Conservation (phyloP, 2,888 invertebrate species). For the Sesia apiformis region DNA sequence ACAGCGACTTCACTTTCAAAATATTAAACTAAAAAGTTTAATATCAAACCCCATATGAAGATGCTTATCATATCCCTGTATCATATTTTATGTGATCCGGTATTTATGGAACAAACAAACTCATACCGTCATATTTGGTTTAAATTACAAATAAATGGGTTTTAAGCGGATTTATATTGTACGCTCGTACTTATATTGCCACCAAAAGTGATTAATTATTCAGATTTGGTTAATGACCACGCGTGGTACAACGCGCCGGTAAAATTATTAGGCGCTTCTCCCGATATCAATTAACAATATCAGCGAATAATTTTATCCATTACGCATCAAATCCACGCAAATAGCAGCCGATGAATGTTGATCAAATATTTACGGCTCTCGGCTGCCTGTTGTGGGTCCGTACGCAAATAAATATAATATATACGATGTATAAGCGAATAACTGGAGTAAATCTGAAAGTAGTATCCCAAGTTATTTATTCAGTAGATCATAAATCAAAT, state of each 20-base stretch:
- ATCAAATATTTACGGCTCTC: slow-evolving; percentile 34
- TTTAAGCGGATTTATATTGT: neutral
- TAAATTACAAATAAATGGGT: neutral
- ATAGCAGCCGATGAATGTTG: slow-evolving; percentile 18
- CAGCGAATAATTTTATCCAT: slow-evolving; percentile 45
- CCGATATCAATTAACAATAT: slow-evolving; percentile 46
- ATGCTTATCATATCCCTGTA: too few relatives aligned
- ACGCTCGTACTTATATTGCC: slow-evolving; percentile 1
- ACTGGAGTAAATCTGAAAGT: slow-evolving; percentile 14
- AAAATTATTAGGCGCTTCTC: slow-evolving; percentile 36
- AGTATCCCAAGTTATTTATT: slow-evolving; percentile 54
- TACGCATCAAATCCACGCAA: slow-evolving; percentile 29
- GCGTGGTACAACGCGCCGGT: slow-evolving; percentile 20
- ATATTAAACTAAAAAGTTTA: slow-evolving; percentile 16
- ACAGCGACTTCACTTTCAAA: slow-evolving; percentile 5
- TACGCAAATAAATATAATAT: neutral
- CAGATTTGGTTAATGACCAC: slow-evolving; percentile 39
- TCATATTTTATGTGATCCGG: neutral
- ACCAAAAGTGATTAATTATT: slow-evolving; percentile 42
- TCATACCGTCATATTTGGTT: neutral
- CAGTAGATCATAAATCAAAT: slow-evolving; percentile 60
- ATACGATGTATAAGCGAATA: neutral
- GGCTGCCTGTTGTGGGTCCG: slow-evolving; percentile 6
- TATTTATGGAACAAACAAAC: neutral
- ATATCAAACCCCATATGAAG: too few relatives aligned